phyloP scores from a whole-genome alignment of 1,140 invertebrate genomes.

The Drosophila hydei region DNA sequence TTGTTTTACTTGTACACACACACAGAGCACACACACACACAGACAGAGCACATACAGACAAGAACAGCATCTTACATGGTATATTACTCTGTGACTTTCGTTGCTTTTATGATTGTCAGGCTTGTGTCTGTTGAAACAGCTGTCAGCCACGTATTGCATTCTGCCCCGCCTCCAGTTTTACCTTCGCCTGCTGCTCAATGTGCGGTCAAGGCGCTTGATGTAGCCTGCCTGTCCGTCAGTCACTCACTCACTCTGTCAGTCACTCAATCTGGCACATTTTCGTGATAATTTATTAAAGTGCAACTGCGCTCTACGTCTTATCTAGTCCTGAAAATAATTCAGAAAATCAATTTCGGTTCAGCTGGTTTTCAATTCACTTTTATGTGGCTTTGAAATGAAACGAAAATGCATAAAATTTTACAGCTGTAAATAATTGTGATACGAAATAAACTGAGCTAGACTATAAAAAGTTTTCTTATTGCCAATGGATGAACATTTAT shows the following conservation, averaged over 20 bases:
- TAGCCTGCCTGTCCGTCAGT: not conserved
- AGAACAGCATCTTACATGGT: constrained; percentile 17
- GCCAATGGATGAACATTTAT: too few species aligned
- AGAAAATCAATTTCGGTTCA: not conserved
- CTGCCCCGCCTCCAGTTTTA: constrained; percentile 11
- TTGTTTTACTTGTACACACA: constrained; percentile 53
- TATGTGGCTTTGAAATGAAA: too few species aligned
- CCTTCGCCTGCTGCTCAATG: not conserved
- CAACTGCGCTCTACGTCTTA: constrained; percentile 9
- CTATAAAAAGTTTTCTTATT: too few species aligned
- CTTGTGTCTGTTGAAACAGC: constrained; percentile 46
- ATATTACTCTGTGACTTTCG: constrained; percentile 54
- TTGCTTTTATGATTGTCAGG: constrained; percentile 39
- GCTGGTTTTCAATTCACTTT: not conserved
- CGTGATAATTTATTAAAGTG: constrained; percentile 32
- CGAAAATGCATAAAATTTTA: not conserved
- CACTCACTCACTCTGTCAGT: not conserved
- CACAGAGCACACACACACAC: constrained; percentile 12
- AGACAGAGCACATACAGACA: not conserved
- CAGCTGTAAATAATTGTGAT: not conserved
- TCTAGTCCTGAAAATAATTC: not conserved
- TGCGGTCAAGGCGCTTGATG: constrained; percentile 23
- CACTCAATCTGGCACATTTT: constrained; percentile 32
- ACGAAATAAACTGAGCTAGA: not conserved
- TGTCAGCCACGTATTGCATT: constrained; percentile 42